Percentiles rank a stretch among this genome's conserved stretches.
phyloP scores from a whole-genome alignment of 2,797 vertebrate species.

The Alcedo quadribrachys region DNA sequence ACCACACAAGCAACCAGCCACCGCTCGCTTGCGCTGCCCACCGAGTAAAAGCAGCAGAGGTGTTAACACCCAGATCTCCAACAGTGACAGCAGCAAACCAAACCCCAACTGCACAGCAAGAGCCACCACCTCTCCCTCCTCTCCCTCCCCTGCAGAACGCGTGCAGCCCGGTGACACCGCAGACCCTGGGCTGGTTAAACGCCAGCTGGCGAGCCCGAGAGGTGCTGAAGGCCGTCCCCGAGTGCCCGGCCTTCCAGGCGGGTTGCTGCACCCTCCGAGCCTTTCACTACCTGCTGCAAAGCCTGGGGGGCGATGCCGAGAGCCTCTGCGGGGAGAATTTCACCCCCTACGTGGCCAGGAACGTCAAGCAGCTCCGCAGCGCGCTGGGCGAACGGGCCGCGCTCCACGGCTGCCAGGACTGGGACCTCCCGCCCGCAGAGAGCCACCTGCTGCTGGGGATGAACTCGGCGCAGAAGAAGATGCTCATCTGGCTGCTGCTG shows the following conservation, averaged over 20 bases:
- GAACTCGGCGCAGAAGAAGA: fast-evolving
- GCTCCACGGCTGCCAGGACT: neutral
- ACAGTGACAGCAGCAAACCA: neutral
- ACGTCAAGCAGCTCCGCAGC: neutral
- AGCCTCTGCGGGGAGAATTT: neutral
- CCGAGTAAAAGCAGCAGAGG: neutral
- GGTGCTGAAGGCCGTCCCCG: fast-evolving
- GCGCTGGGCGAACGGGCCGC: fast-evolving
- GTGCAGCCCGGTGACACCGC: fast-evolving
- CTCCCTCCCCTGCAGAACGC: neutral
- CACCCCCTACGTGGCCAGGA: fast-evolving
- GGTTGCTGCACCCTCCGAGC: neutral
- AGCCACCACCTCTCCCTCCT: neutral
- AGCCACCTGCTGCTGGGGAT: fast-evolving
- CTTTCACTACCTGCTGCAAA: neutral
- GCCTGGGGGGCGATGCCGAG: fast-evolving
- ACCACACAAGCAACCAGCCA: neutral
- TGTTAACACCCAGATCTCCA: neutral
- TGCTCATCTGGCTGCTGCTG: neutral
- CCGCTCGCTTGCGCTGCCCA: neutral
- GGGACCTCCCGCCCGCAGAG: fast-evolving
- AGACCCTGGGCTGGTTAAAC: fast-evolving
- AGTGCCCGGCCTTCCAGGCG: neutral
- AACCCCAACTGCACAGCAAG: neutral
- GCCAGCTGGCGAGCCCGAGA: fast-evolving